Evolutionary conservation across 2,888 invertebrate genomes (phyloP), one percentile per base, ranked within the genome.

Genomic region (Cremastinae sp.): DNA sequence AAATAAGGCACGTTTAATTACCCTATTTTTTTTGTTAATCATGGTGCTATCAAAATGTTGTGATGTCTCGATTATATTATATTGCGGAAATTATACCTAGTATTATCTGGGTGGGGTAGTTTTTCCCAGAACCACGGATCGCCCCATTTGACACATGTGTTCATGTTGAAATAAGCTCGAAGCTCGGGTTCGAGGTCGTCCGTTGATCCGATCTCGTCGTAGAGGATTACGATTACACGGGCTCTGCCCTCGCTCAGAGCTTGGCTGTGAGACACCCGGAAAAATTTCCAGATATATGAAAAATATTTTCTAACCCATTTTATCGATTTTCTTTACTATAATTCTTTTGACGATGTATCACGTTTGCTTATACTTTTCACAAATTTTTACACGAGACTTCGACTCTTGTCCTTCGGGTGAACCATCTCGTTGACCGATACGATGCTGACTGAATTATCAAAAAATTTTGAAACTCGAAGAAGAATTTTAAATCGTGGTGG

Each of bases 41-140:
- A n/a, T n/a, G n/a, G n/a, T n/a, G n/a, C n/a, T n/a, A n/a, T n/a
- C n/a, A n/a, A n/a, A n/a, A n/a, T n/a, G 82, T 16, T 82, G 82
- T 10, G 83, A 84, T 0, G 75, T 83, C 47, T 81, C 80, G 53
- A 82, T 84, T 8, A 85, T 81, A 14, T 79, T 83, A 18, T 34
- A 78, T 10, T 41, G 71, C 28, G n/a, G n/a, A 18, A 36, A 1
- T 68, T 68, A 8, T 28, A n/a, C n/a, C n/a, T n/a, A n/a, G n/a
- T n/a, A n/a, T n/a, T n/a, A n/a, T n/a, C n/a, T n/a, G n/a, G n/a
- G n/a, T n/a, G n/a, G n/a, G n/a, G n/a, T n/a, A 96, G 90, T 86
- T 94, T 95, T 71, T 94, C 91, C 96, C 96, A 96, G 90, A 96
- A 96, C 93, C 94, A 94, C 5, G 94, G 94, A 85, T 96, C 95